These are phyloP conservation scores for Apis mellifera DNA, from an alignment of 1,140 invertebrate species.

Conservation along the genomic window Amel_HAv3.1 CM009931.2:5079501-5080000, in stretches of 20 bases:
- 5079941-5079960: too few relatives aligned
- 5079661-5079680: slow-evolving; percentile 76
- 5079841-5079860: slow-evolving; percentile 81
- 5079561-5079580: slow-evolving; percentile 55
- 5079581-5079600: slow-evolving; percentile 44
- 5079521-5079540: slow-evolving; percentile 46
- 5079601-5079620: slow-evolving; percentile 75
- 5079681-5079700: slow-evolving; percentile 67
- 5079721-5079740: slow-evolving; percentile 58
- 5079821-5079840: slow-evolving; percentile 74
- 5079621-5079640: slow-evolving; percentile 73
- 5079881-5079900: background rate
- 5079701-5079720: slow-evolving; percentile 59
- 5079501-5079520: background rate
- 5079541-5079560: slow-evolving; percentile 30
- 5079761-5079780: slow-evolving; percentile 45
- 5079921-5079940: background rate
- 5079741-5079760: slow-evolving; percentile 30
- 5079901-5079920: too few relatives aligned
- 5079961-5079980: too few relatives aligned
- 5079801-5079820: slow-evolving; percentile 74
- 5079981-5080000: too few relatives aligned
- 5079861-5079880: slow-evolving; percentile 72
- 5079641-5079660: slow-evolving; percentile 70
- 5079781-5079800: slow-evolving; percentile 79